phyloP scores from a whole-genome alignment of 2,113 vertebrate species.

The Caretta caretta region DNA sequence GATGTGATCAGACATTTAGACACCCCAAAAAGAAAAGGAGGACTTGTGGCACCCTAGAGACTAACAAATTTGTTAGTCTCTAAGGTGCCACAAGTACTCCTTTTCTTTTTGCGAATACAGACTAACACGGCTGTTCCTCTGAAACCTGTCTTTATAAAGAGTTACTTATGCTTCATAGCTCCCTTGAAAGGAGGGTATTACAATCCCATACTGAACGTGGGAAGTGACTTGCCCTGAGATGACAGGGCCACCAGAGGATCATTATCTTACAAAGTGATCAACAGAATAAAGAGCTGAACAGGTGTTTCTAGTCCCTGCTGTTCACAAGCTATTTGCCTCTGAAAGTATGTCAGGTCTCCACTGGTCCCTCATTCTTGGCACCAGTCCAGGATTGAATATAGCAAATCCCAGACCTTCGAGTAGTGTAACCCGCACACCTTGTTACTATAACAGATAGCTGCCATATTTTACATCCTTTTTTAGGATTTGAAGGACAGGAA shows the following conservation, averaged over 20 bases:
- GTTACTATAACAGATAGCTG: not conserved
- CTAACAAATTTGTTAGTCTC: too few species aligned
- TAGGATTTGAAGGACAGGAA: not conserved
- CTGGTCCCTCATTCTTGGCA: not conserved
- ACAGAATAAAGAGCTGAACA: not conserved
- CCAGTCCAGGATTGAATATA: not conserved
- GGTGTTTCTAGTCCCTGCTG: not conserved
- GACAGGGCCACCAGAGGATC: not conserved
- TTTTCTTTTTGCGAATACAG: too few species aligned
- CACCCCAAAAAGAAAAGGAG: too few species aligned
- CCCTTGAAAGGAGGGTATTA: not conserved
- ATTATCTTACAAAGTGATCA: not conserved
- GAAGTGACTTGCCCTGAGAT: not conserved
- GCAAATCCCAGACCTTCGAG: not conserved
- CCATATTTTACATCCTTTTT: not conserved
- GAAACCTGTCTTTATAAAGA: not conserved
- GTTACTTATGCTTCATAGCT: not conserved
- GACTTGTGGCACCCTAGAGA: too few species aligned
- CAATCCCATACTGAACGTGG: not conserved
- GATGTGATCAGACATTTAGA: not conserved
- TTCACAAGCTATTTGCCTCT: not conserved
- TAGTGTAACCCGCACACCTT: not conserved
- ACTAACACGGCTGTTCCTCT: too few species aligned
- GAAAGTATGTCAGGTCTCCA: not conserved
- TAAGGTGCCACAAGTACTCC: too few species aligned